Conservation (phyloP, 2,888 invertebrate species). For the Aphelenchoides bicaudatus region DNA sequence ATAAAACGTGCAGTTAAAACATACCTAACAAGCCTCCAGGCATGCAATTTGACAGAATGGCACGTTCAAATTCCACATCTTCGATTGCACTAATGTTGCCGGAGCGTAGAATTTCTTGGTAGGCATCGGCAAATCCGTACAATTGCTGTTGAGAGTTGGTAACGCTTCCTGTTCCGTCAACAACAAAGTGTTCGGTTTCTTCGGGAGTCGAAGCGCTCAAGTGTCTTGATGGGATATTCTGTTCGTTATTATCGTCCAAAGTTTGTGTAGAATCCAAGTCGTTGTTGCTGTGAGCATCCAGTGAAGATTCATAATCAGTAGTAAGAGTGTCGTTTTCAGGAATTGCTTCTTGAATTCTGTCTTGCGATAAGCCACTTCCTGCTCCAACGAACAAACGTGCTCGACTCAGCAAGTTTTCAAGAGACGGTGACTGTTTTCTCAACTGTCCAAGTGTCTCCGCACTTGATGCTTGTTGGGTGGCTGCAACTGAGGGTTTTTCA, state of each 20-base stretch:
- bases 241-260: no score
- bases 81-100: constrained; percentile 3
- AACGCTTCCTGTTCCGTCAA: neutral
- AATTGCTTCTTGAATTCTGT: constrained; percentile 34
- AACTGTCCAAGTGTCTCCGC: constrained; percentile 65
- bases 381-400: constrained; percentile 44
- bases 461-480: constrained; percentile 64
- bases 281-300: no score
- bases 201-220: constrained; percentile 1
- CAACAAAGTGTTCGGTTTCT: neutral
- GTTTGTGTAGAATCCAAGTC: no score
- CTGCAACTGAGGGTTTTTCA: constrained; percentile 58
- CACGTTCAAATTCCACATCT: constrained; percentile 10
- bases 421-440: constrained; percentile 58
- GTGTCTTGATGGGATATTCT: neutral
- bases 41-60: neutral
- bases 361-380: constrained; percentile 32
- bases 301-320: no score
- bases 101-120: constrained; percentile 2
- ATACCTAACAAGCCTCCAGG: neutral
- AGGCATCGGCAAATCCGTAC: neutral
- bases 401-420: constrained; percentile 58
- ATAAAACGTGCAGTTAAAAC: neutral
- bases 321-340: constrained; percentile 22
- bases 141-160: neutral